These are phyloP conservation scores for Lophotis ruficrista DNA, from an alignment of 2,113 vertebrate genomes.

Conservation along the genomic window DNA sequence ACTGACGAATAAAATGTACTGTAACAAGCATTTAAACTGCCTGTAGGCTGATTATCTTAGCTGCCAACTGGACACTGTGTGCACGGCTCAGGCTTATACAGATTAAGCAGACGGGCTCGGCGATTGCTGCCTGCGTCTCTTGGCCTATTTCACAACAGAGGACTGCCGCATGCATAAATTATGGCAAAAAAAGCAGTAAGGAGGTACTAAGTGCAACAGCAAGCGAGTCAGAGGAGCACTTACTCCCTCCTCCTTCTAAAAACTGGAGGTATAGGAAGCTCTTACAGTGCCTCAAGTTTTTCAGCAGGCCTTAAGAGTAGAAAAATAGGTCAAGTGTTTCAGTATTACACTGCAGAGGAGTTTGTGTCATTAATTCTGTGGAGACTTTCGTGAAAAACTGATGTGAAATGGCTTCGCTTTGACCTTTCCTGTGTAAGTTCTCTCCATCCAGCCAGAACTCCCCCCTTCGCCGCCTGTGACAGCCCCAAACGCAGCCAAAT, in stretches of 20 bases:
- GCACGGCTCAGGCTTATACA: neutral
- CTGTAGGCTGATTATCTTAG: neutral
- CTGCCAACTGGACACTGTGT: slow-evolving; percentile 5
- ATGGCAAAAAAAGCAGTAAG: neutral
- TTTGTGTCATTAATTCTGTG: neutral
- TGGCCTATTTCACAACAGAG: neutral
- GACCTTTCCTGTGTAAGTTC: neutral
- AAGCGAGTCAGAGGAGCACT: neutral
- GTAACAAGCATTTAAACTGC: slow-evolving; percentile 20
- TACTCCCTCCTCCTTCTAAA: neutral
- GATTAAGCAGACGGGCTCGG: neutral
- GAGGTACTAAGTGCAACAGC: neutral
- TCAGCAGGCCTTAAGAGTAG: neutral
- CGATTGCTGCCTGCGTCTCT: neutral
- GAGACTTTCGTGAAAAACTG: neutral
- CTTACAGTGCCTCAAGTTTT: neutral
- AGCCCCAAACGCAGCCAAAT: rapidly evolving
- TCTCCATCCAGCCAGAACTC: neutral
- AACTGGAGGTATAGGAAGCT: neutral
- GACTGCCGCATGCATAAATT: neutral
- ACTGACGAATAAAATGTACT: neutral
- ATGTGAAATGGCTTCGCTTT: neutral
- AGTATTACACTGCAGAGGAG: neutral
- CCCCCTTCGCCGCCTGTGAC: rapidly evolving
- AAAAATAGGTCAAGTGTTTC: neutral